Conservation (phyloP, 2,888 invertebrate species). For the Dendrolimus houi region DNA sequence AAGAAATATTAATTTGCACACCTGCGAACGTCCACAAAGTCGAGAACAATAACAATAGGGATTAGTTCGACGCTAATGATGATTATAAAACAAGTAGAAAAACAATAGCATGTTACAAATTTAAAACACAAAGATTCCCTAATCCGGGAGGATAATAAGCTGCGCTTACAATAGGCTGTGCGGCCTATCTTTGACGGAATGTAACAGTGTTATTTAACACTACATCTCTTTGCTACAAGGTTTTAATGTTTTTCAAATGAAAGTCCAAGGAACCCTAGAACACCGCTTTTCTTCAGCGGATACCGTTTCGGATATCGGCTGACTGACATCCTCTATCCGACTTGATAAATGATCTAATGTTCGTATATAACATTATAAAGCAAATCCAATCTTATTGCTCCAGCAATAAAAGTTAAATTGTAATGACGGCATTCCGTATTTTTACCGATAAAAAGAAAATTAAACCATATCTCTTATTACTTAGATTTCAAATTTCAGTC, state of each 20-base stretch:
- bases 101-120: no score
- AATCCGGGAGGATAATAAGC: no score
- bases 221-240: no score
- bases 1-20: no score
- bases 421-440: background rate
- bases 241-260: background rate
- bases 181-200: no score
- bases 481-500: background rate
- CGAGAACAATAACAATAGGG: no score
- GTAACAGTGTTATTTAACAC: no score
- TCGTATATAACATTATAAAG: background rate
- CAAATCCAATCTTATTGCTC: constrained; percentile 14
- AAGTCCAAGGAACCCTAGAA: background rate
- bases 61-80: no score
- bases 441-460: background rate
- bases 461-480: background rate
- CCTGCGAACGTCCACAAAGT: no score
- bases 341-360: constrained; percentile 43
- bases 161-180: no score
- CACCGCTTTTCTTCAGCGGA: background rate
- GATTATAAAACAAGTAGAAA: no score
- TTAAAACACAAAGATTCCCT: no score
- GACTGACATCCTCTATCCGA: constrained; percentile 44
- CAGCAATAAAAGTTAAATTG: constrained; percentile 6
- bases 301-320: background rate